These are phyloP conservation scores for Ictalurus punctatus DNA, from an alignment of 2,113 vertebrate species.

Conservation along the genomic window DNA sequence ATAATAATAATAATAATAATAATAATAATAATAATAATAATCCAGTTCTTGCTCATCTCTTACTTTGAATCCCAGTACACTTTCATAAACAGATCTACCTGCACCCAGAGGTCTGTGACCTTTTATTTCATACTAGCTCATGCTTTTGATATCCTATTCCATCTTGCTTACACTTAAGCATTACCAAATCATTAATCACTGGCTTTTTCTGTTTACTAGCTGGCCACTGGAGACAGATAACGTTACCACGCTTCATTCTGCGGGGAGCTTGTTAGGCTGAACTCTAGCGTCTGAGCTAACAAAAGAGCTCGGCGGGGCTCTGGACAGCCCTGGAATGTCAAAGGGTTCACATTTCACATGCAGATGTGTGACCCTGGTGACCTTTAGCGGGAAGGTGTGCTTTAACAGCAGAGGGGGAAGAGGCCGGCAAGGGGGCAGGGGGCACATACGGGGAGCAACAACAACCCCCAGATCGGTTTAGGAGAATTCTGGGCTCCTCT, in stretches of 20 bases:
- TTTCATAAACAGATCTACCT: neutral
- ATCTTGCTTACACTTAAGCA: constrained; percentile 34
- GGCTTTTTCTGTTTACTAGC: constrained; percentile 52
- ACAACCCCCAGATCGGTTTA: constrained; percentile 33
- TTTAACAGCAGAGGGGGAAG: constrained; percentile 76
- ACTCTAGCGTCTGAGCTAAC: constrained; percentile 69
- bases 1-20: neutral
- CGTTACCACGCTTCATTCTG: constrained; percentile 47
- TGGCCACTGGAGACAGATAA: constrained; percentile 46
- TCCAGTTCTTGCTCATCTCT: neutral
- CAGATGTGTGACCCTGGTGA: constrained; percentile 91
- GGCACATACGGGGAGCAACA: constrained; percentile 72
- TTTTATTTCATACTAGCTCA: constrained; percentile 30
- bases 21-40: constrained; percentile 7
- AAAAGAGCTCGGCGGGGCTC: constrained; percentile 84
- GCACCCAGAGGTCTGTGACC: constrained; percentile 25
- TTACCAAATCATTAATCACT: constrained; percentile 51
- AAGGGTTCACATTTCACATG: constrained; percentile 95
- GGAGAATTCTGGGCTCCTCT: neutral
- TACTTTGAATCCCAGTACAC: neutral
- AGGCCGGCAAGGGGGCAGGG: constrained; percentile 59
- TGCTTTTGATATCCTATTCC: constrained; percentile 43
- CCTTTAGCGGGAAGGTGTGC: constrained; percentile 80
- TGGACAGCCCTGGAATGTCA: constrained; percentile 88
- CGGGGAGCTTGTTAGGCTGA: constrained; percentile 85